Evolutionary conservation across 2,888 invertebrate genomes (phyloP), one percentile per base, ranked within the genome.

Genomic region (Drosophila borborema): DNA sequence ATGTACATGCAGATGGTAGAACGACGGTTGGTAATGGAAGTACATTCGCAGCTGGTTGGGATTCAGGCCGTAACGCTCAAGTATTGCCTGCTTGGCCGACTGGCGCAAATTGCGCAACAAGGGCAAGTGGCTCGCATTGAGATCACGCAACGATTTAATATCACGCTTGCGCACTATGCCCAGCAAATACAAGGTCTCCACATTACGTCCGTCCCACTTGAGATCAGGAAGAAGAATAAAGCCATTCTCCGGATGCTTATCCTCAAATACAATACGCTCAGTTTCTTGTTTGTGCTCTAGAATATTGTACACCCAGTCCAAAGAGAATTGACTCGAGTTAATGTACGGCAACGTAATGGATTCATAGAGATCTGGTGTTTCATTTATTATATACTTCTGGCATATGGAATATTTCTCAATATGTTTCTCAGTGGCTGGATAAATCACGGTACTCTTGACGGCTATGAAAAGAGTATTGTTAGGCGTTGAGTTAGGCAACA

Each of bases 301-400:
- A 74, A 99, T 98, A 92, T 99, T 99, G 92, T 97, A 97, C 0
- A 99, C 97, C 99, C 99, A 99, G 97, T 97, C 95, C 65, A 98
- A 93, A 89, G 96, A 96, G 82, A 98, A 96, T 85, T 96, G 96
- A 69, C 95, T 96, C 53, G 94, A 94, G 48, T 95, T 93, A 60
- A 99, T 94, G 92, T 96, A 95, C 0, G 97, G 97, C 64, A 97
- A 92, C 0, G 98, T 97, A 34, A 98, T 94, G 28, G 94, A 95
- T 78, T 96, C 92, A 91, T 99, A 99, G 60, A 97, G 93, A 34
- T 96, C 95, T 0, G 96, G 95, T 0, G 98, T 98, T 94, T 99
- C 99, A 66, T 96, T 93, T 8, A 99, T 94, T 28, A 99, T 93
- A 91, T 96, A 96, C 4, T 95, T 92, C 64, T 96, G 95, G 82